phyloP scores from a whole-genome alignment of 1,140 invertebrate species.

The Caerostris darwini region DNA sequence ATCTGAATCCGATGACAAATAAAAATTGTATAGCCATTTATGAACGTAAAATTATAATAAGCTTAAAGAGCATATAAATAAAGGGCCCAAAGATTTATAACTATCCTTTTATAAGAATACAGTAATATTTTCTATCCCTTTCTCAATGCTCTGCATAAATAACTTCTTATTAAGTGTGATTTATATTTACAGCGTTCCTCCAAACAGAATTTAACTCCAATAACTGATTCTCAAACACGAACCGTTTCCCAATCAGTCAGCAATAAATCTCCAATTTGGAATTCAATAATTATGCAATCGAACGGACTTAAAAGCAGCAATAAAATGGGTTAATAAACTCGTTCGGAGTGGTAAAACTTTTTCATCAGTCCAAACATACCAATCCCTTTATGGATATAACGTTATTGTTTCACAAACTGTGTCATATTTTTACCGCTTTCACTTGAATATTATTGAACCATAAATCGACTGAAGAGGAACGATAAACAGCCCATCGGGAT shows the following conservation, averaged over 20 bases:
- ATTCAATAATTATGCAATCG: neutral
- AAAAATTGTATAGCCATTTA: no score
- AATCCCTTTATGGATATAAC: slow-evolving; percentile 21
- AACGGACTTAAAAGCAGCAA: slow-evolving; percentile 18
- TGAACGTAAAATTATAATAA: no score
- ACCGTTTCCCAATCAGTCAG: slow-evolving; percentile 12
- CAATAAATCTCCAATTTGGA: neutral
- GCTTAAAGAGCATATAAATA: no score
- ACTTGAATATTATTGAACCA: slow-evolving; percentile 50
- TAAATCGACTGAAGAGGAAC: slow-evolving; percentile 29
- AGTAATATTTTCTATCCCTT: no score
- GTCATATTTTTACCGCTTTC: slow-evolving; percentile 38
- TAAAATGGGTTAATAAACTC: neutral
- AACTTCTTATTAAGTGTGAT: neutral
- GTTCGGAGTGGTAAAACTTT: neutral
- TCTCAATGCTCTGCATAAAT: neutral
- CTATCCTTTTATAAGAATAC: no score
- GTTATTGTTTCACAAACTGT: slow-evolving; percentile 18
- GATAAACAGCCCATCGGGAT: slow-evolving; percentile 47
- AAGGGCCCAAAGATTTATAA: no score
- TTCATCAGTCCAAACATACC: neutral
- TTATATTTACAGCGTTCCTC: neutral
- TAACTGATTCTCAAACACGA: no score
- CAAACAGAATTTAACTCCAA: neutral
- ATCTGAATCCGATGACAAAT: no score